These are phyloP conservation scores for Dolichoris vasculosae DNA, from an alignment of 1,140 invertebrate genomes.

Conservation along the genomic window DNA sequence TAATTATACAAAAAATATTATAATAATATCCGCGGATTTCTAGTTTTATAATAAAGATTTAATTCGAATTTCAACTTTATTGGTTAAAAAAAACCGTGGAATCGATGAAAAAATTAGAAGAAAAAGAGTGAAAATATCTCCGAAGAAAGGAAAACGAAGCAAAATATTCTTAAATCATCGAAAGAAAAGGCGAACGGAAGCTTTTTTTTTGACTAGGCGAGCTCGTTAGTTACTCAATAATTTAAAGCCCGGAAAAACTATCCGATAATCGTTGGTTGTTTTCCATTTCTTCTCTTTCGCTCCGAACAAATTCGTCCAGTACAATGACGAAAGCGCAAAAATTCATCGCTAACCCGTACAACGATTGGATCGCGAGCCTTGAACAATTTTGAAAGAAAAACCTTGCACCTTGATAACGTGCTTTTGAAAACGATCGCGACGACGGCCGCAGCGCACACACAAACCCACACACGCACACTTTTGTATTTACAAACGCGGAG, in stretches of 20 bases:
- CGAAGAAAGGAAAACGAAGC: no score
- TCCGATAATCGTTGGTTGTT: no score
- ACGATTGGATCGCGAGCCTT: background rate
- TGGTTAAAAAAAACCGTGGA: background rate
- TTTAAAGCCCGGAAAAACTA: background rate
- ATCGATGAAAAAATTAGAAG: background rate
- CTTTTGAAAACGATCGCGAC: background rate
- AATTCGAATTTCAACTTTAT: background rate
- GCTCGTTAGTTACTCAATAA: background rate
- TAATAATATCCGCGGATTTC: background rate
- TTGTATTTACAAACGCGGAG: no score
- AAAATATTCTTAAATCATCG: background rate
- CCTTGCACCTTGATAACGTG: conserved; percentile 21
- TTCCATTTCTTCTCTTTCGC: background rate
- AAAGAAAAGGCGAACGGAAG: background rate
- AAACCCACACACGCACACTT: no score
- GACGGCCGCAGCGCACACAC: background rate
- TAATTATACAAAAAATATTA: background rate
- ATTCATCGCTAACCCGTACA: background rate
- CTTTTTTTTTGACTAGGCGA: no score
- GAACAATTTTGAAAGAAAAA: conserved; percentile 40
- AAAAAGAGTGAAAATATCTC: background rate
- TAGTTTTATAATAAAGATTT: background rate
- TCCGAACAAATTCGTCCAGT: background rate
- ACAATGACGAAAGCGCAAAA: background rate